Percentiles rank a stretch among this genome's conserved stretches.
phyloP scores from a whole-genome alignment of 2,797 vertebrate species.

The Melanotaenia nigrans region DNA sequence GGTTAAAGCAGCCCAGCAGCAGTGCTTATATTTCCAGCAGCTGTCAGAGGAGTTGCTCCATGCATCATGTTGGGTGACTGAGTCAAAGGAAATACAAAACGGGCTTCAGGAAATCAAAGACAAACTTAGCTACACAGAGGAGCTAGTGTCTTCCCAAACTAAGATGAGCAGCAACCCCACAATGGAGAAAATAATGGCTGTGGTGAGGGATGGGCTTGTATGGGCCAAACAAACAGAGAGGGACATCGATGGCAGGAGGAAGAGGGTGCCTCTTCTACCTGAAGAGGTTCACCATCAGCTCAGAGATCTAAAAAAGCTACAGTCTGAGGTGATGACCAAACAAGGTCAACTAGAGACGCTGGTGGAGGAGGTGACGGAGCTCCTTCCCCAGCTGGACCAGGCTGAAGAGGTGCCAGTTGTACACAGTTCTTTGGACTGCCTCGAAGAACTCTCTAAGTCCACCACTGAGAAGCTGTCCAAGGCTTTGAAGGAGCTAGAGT shows the following conservation, averaged over 20 bases:
- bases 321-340: slow-evolving; percentile 81
- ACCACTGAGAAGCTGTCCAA: slow-evolving; percentile 82
- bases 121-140: slow-evolving; percentile 72
- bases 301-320: slow-evolving; percentile 83
- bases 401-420: slow-evolving; percentile 75
- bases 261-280: slow-evolving; percentile 85
- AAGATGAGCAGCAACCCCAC: slow-evolving; percentile 70
- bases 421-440: slow-evolving; percentile 73
- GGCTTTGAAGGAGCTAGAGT: slow-evolving; percentile 85
- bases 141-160: slow-evolving; percentile 66
- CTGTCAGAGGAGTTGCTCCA: slow-evolving; percentile 77
- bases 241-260: slow-evolving; percentile 75
- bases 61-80: slow-evolving; percentile 81
- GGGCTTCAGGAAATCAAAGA: slow-evolving; percentile 80
- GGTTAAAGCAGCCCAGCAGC: slow-evolving; percentile 80
- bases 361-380: slow-evolving; percentile 80
- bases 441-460: slow-evolving; percentile 84
- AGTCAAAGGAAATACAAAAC: slow-evolving; percentile 79
- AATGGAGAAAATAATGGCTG: slow-evolving; percentile 80
- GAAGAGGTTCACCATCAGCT: slow-evolving; percentile 88
- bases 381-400: slow-evolving; percentile 76
- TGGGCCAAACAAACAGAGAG: slow-evolving; percentile 86
- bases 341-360: slow-evolving; percentile 80
- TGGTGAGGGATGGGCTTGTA: slow-evolving; percentile 83
- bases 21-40: slow-evolving; percentile 79